Percentiles rank a stretch among this genome's conserved stretches.
These are phyloP conservation scores for Drosophila pachea DNA, from an alignment of 1,140 invertebrate genomes.

Conservation along the genomic window DNA sequence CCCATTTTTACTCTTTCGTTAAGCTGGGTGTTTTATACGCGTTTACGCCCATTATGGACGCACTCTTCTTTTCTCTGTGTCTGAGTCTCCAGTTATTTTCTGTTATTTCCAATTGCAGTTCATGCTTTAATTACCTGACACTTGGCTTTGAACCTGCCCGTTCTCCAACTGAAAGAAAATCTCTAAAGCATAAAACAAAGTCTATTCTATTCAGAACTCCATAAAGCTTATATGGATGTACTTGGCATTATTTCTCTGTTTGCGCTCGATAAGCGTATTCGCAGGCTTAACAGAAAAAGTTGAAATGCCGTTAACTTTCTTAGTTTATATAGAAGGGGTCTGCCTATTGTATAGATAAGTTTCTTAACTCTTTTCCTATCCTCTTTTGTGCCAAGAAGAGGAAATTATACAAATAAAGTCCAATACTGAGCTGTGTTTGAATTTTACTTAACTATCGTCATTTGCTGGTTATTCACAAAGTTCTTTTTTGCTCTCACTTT, in stretches of 20 bases:
- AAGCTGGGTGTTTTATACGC: conserved; percentile 34
- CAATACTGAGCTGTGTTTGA: not conserved
- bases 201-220: conserved; percentile 28
- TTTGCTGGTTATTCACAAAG: not conserved
- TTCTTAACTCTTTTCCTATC: too few species aligned
- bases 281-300: conserved; percentile 27
- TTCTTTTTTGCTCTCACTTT: conserved; percentile 4
- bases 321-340: not conserved
- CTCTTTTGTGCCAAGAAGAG: too few species aligned
- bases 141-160: conserved; percentile 24
- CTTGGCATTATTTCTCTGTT: conserved; percentile 64
- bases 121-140: conserved; percentile 29
- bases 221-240: conserved; percentile 51
- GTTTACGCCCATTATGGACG: conserved; percentile 28
- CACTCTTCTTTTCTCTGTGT: not conserved
- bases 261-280: conserved; percentile 51
- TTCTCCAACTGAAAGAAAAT: not conserved
- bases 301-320: not conserved
- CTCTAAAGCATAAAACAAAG: conserved; percentile 10
- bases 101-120: conserved; percentile 21
- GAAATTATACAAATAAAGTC: too few species aligned
- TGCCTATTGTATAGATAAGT: not conserved
- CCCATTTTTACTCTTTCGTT: conserved; percentile 20
- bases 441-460: not conserved
- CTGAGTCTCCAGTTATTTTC: not conserved